A percentile compares a stretch with the other conserved stretches of the same genome.
Conservation (phyloP, 2,797 vertebrate species). For the Knipowitschia caucasica region DNA sequence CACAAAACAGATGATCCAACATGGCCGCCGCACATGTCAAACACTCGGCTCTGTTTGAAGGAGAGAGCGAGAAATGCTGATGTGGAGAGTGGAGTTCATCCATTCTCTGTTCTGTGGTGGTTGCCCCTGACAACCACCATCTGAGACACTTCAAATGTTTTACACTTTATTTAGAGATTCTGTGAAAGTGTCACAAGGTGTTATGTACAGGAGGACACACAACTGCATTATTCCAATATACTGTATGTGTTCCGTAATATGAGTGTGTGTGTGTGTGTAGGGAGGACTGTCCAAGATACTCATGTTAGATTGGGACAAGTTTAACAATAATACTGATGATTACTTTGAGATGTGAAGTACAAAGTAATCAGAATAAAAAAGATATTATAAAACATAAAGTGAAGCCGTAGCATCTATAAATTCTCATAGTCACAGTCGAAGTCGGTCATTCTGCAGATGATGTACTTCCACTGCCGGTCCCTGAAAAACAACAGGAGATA, state of each 20-base stretch:
- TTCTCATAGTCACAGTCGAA: slow-evolving; percentile 91
- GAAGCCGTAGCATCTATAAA: slow-evolving; percentile 66
- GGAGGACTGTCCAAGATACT: slow-evolving; percentile 2
- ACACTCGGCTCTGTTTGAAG: slow-evolving; percentile 22
- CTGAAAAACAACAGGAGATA: slow-evolving; percentile 68
- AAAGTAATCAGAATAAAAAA: neutral
- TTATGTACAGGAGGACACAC: neutral
- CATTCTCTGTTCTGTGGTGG: slow-evolving; percentile 7
- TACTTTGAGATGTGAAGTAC: neutral
- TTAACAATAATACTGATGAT: neutral
- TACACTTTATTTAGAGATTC: neutral
- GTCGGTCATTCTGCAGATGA: slow-evolving; percentile 94
- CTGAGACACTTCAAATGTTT: neutral
- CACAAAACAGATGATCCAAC: slow-evolving; percentile 11
- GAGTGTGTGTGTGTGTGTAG: neutral
- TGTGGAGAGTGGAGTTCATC: slow-evolving; percentile 26
- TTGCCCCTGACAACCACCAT: slow-evolving; percentile 12
- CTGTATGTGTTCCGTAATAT: no score
- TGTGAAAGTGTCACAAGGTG: neutral
- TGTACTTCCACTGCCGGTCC: slow-evolving; percentile 98
- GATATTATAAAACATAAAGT: neutral
- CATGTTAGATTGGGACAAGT: neutral
- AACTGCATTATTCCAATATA: neutral
- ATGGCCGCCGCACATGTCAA: slow-evolving; percentile 17
- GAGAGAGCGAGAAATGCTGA: slow-evolving; percentile 29